phyloP scores from a whole-genome alignment of 2,888 invertebrate genomes.

The Epsilonema sp. region DNA sequence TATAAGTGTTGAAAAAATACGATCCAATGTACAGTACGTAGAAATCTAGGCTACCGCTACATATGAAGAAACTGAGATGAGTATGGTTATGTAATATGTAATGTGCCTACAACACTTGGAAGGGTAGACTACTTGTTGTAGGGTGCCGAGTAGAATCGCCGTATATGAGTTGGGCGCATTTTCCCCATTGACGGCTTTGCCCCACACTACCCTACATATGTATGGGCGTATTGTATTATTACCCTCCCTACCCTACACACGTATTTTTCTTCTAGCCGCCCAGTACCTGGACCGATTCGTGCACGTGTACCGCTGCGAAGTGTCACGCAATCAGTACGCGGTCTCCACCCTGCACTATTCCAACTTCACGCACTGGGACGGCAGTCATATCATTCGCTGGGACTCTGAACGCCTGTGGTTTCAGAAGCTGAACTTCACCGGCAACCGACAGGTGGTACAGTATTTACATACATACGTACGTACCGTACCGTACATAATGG shows the following conservation, averaged over 20 bases:
- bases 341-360: slow-evolving; percentile 58
- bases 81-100: too few relatives aligned
- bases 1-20: too few relatives aligned
- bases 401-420: slow-evolving; percentile 4
- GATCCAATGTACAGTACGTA: too few relatives aligned
- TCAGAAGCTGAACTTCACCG: slow-evolving; percentile 18
- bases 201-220: too few relatives aligned
- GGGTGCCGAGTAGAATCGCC: too few relatives aligned
- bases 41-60: too few relatives aligned
- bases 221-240: slow-evolving; percentile 22
- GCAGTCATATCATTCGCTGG: slow-evolving; percentile 21
- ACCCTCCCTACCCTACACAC: not conserved
- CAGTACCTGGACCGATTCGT: slow-evolving; percentile 11
- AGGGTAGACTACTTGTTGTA: too few relatives aligned
- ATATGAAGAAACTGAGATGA: too few relatives aligned
- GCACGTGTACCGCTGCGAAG: slow-evolving; percentile 20
- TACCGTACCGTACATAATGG: too few relatives aligned
- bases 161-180: too few relatives aligned
- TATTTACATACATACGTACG: too few relatives aligned
- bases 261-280: slow-evolving; percentile 5
- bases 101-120: too few relatives aligned
- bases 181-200: not conserved
- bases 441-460: slow-evolving; percentile 14
- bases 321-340: slow-evolving; percentile 47
- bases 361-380: slow-evolving; percentile 21